phyloP scores from a whole-genome alignment of 2,888 invertebrate species.

The Lepidochitona cinerea region DNA sequence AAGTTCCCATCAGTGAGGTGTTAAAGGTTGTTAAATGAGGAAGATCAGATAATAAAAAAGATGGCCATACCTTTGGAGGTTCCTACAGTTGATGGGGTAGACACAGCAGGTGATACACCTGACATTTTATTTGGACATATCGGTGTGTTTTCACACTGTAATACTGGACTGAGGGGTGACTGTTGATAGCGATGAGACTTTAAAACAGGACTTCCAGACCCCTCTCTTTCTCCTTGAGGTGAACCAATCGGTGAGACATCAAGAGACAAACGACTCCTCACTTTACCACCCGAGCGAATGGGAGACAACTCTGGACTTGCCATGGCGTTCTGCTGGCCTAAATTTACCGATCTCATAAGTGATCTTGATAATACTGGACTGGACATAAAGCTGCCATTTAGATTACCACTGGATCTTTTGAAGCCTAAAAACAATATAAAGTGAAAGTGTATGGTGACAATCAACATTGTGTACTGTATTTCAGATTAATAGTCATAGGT shows the following conservation, averaged over 20 bases:
- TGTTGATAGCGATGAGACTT: too few relatives aligned
- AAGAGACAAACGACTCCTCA: neutral
- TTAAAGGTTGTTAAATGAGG: too few relatives aligned
- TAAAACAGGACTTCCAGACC: neutral
- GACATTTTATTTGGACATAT: neutral
- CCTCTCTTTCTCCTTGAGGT: neutral
- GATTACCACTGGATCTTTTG: too few relatives aligned
- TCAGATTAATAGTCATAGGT: too few relatives aligned
- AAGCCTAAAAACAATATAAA: too few relatives aligned
- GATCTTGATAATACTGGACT: neutral
- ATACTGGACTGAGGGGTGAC: neutral
- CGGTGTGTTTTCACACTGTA: neutral
- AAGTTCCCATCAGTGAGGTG: too few relatives aligned
- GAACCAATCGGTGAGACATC: conserved; percentile 22
- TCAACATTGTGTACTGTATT: too few relatives aligned
- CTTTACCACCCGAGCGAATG: neutral
- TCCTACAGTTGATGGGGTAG: neutral
- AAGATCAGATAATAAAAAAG: too few relatives aligned
- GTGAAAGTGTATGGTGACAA: too few relatives aligned
- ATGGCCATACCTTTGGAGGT: conserved; percentile 2
- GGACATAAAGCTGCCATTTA: neutral
- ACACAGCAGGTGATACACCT: neutral
- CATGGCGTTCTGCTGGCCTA: conserved; percentile 4
- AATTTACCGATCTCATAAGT: neutral
- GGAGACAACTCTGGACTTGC: conserved; percentile 29